Conservation (phyloP, 2,797 vertebrate genomes). For the Oryzias dopingdopingensis region DNA sequence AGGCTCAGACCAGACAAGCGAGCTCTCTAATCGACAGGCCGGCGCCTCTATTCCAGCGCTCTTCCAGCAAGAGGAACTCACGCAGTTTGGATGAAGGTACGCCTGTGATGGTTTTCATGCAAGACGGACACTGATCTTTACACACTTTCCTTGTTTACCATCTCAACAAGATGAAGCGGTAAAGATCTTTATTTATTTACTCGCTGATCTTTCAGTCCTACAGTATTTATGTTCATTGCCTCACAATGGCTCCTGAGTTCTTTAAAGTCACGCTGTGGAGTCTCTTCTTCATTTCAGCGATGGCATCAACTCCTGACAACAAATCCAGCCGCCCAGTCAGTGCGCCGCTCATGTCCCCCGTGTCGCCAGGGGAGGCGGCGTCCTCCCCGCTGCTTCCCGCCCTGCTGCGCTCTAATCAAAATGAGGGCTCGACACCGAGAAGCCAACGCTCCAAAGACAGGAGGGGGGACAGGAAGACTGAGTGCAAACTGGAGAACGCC, state of each 20-base stretch:
- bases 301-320: constrained; percentile 86
- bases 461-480: constrained; percentile 76
- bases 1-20: constrained; percentile 93
- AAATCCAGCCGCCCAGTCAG: constrained; percentile 89
- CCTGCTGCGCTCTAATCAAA: constrained; percentile 40
- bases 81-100: constrained; percentile 91
- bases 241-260: too few relatives aligned
- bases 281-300: constrained; percentile 66
- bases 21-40: constrained; percentile 95
- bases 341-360: constrained; percentile 83
- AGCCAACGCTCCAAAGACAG: constrained; percentile 57
- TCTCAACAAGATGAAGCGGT: too few relatives aligned
- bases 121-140: background rate
- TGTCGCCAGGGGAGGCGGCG: constrained; percentile 67
- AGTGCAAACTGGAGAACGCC: constrained; percentile 65
- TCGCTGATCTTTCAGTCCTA: too few relatives aligned
- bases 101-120: background rate
- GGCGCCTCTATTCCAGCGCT: constrained; percentile 91
- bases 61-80: constrained; percentile 92
- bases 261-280: background rate
- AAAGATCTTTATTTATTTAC: too few relatives aligned
- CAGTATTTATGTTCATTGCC: too few relatives aligned
- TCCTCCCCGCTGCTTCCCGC: constrained; percentile 40
- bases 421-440: constrained; percentile 48
- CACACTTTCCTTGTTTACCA: background rate